phyloP scores from a whole-genome alignment of 2,797 vertebrate genomes.

The Phalanger gymnotis region DNA sequence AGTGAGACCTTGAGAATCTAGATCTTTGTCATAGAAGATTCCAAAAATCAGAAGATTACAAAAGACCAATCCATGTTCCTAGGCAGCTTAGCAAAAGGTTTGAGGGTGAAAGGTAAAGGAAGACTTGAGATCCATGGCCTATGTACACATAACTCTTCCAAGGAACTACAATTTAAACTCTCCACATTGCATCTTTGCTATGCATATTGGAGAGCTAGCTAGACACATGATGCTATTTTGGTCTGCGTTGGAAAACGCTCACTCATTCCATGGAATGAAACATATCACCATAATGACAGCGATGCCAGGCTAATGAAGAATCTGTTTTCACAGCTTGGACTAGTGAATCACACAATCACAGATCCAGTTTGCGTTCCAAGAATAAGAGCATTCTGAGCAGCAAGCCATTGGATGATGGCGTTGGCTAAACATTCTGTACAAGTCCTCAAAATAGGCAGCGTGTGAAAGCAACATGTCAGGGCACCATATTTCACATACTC shows the following conservation, averaged over 20 bases:
- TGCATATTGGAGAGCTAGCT: neutral
- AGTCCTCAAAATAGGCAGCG: neutral
- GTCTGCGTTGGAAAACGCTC: constrained; percentile 13
- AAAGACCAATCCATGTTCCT: neutral
- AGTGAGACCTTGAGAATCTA: neutral
- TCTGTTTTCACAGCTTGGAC: neutral
- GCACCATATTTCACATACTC: neutral
- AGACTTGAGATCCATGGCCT: constrained; percentile 4
- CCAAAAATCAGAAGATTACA: neutral
- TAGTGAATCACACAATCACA: constrained; percentile 19
- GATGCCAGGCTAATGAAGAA: constrained; percentile 21
- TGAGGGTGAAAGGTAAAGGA: neutral
- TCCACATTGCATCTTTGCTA: neutral
- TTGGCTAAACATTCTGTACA: constrained; percentile 9
- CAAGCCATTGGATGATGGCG: neutral
- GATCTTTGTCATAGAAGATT: neutral
- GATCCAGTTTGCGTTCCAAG: neutral
- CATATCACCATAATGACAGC: neutral
- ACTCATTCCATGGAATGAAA: constrained; percentile 23
- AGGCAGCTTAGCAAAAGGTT: neutral
- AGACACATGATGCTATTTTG: constrained; percentile 9
- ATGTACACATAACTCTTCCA: neutral
- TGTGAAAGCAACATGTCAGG: neutral
- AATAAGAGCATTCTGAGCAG: constrained; percentile 33
- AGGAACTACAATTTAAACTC: constrained; percentile 37